Evolutionary conservation across 2,113 vertebrate species (phyloP).

Genomic region (Daboia siamensis): DNA sequence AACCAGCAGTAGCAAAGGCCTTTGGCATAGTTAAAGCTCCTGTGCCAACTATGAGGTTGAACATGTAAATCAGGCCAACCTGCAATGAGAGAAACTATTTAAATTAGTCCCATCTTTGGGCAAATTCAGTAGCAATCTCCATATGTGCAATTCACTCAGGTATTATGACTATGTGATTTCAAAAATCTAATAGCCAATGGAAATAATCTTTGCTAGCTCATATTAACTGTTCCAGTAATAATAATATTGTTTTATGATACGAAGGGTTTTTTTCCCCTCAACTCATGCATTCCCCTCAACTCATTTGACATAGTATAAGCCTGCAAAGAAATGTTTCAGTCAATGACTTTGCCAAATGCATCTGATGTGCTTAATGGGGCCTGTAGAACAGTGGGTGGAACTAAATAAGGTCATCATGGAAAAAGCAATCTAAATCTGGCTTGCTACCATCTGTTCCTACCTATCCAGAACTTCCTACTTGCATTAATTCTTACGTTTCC

Average conservation of each 20-base stretch:
- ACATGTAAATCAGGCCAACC: constrained; percentile 99
- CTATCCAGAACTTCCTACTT: neutral
- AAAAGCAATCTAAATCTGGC: neutral
- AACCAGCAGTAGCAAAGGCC: constrained; percentile 90
- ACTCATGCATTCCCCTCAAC: too few relatives aligned
- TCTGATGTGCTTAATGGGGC: neutral
- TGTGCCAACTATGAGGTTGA: constrained; percentile 95
- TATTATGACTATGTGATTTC: neutral
- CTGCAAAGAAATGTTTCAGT: neutral
- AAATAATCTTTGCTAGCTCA: neutral
- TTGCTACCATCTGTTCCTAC: neutral
- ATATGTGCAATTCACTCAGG: neutral
- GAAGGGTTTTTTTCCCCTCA: neutral
- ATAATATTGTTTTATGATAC: neutral
- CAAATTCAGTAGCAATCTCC: neutral
- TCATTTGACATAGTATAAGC: neutral
- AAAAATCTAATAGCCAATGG: neutral
- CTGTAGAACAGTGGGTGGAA: neutral
- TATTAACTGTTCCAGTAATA: neutral
- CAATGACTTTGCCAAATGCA: neutral
- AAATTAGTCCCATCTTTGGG: neutral
- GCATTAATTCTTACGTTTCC: neutral
- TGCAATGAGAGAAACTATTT: constrained; percentile 52
- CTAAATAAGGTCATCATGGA: neutral
- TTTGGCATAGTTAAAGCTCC: constrained; percentile 96